Evolutionary conservation across 2,113 vertebrate species (phyloP), one percentile per base, ranked within the genome.

Genomic region (Macrotus californicus): DNA sequence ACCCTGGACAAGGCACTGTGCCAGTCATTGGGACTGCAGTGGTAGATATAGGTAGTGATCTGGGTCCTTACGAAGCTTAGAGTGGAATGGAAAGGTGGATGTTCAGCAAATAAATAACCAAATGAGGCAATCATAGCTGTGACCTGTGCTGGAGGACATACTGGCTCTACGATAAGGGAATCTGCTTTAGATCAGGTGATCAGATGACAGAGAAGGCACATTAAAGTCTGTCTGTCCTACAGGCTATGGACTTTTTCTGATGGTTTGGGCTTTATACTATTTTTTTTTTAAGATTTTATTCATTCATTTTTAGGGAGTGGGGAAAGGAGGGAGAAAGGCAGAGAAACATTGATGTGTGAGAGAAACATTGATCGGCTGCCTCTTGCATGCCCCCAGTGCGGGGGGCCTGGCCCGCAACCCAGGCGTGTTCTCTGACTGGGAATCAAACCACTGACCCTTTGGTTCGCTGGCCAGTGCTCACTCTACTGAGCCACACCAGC

Each of bases 231-330:
- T 56, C 31, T 34, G 24, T 84, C 43, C 22, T 88, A 48, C 41
- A 93, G 29, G 43, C 54, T 69, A 26, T 86, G 48, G 15, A n/a
- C 50, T 36, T 95, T 94, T 95, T 91, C 89, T 93, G 12, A 86
- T 89, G 79, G 70, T 85, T 85, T 96, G 86, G 41, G 10, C 7
- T 70, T 52, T 83, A 5, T 48, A 75, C 43, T 87, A 26, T 61
- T 61, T 61, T 61, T 64, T 59, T 26, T 26, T 24, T 10, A 29
- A 64, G 61, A 64, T 64, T 64, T 64, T 64, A 64, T 64, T 31
- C 15, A 64, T 61, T 61, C 26, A 61, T 61, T 61, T 61, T 61
- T 61, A 61, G 59, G 29, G 59, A 61, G 59, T 29, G 59, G 24
- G 59, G 26, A 61, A 61, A 26, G 24, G 59, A 61, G 26, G 24